Evolutionary conservation across 1,140 invertebrate species (phyloP), one percentile per base, ranked within the genome.

Genomic region (Pseudomyrmex pallidus): DNA sequence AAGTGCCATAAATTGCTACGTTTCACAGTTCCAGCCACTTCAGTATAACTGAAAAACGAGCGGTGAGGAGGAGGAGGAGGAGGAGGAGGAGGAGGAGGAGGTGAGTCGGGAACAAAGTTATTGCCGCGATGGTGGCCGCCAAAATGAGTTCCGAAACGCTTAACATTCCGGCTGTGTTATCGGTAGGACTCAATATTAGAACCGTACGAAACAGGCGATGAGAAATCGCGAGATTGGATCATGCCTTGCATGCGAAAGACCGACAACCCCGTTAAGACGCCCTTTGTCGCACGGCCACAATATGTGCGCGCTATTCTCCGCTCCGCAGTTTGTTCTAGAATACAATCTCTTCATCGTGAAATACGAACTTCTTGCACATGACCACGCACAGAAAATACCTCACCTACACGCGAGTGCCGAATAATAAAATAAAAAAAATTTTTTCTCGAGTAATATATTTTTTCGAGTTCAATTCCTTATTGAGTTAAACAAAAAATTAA

Each of bases 1-100:
- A 91, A 91, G 90, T 87, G 89, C 89, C 89, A 89, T 93, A 93
- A 92, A 92, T 93, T 91, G 92, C 89, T 87, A 83, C 83, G 57
- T 70, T 63, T 77, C 68, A 82, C 78, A 85, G 87, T 89, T 85
- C 80, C 85, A 70, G 87, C 86, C 89, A 86, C 89, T 90, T 91
- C 85, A 87, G 87, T 80, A 74, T 70, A 68, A 64, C 50, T 86
- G 90, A 86, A 91, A 90, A 92, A 86, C 87, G 87, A 88, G 88
- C 74, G 67, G 0, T 0, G 5, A 35, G 3, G 4, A 35, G 25
- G 25, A 35, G 25, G 25, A 61, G 68, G 74, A 22, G 25, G 25
- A 25, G 1, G 25, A 25, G 25, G 25, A 61, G 68, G 74, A 22
- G 25, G 35, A 35, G 5, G 5, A 35, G 5, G 5, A 61, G 68